Evolutionary conservation across 2,797 vertebrate species (phyloP).

Genomic region (Centropyge bicolor): DNA sequence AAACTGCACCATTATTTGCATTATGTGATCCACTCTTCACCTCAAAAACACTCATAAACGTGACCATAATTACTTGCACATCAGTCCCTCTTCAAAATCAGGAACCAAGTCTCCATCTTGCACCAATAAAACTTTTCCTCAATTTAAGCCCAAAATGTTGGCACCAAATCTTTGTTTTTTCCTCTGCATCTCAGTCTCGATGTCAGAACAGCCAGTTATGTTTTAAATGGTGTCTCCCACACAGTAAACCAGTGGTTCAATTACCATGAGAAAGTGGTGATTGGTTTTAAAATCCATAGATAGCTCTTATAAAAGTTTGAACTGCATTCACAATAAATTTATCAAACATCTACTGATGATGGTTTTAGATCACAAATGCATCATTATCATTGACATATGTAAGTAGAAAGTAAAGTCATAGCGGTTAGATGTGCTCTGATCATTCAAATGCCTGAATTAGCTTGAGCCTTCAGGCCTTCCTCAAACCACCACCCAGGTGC

Average conservation of each 20-base stretch:
- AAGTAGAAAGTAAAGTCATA: background rate
- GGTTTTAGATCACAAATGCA: background rate
- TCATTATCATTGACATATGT: background rate
- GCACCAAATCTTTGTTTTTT: background rate
- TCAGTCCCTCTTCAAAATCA: slow-evolving; percentile 5
- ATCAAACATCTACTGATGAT: background rate
- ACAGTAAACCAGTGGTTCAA: slow-evolving; percentile 19
- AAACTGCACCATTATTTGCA: slow-evolving; percentile 26
- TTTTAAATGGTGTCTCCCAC: slow-evolving; percentile 28
- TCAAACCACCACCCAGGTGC: background rate
- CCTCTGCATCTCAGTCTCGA: background rate
- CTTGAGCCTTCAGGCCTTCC: background rate
- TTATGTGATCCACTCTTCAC: background rate
- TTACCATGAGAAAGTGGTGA: slow-evolving; percentile 26
- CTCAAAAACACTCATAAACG: background rate
- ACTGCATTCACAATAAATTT: background rate
- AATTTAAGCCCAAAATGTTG: background rate
- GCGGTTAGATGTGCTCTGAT: background rate
- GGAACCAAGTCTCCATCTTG: background rate
- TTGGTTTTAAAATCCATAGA: too few relatives aligned
- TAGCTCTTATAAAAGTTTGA: too few relatives aligned
- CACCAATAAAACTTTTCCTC: background rate
- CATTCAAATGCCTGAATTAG: background rate
- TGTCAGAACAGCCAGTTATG: background rate
- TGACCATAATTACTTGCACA: background rate